Percentiles rank a stretch among this genome's conserved stretches.
These are phyloP conservation scores for Thalassoma bifasciatum DNA, from an alignment of 2,113 vertebrate species.

Conservation along the genomic window DNA sequence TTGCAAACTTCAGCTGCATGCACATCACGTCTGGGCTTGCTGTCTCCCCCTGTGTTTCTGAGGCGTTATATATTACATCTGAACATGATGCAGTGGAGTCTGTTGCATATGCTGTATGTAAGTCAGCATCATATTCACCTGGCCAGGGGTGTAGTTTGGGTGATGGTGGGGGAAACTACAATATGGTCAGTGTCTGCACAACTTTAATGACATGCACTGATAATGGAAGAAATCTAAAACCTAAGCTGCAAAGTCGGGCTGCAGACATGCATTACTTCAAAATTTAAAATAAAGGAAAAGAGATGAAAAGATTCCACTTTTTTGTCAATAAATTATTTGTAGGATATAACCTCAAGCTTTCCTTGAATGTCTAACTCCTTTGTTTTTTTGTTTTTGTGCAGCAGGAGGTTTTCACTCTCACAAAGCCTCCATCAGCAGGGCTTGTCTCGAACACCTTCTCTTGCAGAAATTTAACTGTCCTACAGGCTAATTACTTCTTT, in stretches of 20 bases:
- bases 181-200: constrained; percentile 14
- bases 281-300: not conserved
- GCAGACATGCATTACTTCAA: not conserved
- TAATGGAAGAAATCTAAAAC: not conserved
- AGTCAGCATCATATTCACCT: constrained; percentile 49
- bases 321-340: constrained; percentile 28
- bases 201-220: constrained; percentile 4
- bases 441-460: constrained; percentile 54
- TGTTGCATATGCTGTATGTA: constrained; percentile 54
- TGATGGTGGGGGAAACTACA: constrained; percentile 22
- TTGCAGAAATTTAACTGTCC: constrained; percentile 66
- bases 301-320: not conserved
- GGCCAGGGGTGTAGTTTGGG: constrained; percentile 53
- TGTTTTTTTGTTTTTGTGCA: constrained; percentile 43
- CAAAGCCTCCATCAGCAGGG: constrained; percentile 53
- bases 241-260: constrained; percentile 4
- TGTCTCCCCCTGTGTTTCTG: constrained; percentile 51
- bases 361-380: constrained; percentile 41
- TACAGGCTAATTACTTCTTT: constrained; percentile 72
- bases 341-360: constrained; percentile 45
- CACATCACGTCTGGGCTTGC: constrained; percentile 67
- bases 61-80: constrained; percentile 62
- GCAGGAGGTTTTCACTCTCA: constrained; percentile 49
- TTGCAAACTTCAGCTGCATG: constrained; percentile 67
- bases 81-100: constrained; percentile 53